phyloP scores from a whole-genome alignment of 2,888 invertebrate genomes.

The Diadromus collaris region DNA sequence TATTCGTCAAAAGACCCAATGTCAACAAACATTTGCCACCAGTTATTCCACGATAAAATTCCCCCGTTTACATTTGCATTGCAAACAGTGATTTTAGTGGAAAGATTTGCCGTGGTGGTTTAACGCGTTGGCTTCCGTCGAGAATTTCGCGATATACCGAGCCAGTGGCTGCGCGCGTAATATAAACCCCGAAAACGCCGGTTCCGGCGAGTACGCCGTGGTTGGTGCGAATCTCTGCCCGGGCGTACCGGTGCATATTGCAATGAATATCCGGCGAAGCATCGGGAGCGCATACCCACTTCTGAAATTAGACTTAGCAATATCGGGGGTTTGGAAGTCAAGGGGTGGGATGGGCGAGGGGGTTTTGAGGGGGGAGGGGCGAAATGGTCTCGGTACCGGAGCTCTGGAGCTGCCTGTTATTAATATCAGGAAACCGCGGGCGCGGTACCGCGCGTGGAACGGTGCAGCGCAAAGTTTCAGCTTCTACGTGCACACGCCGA shows the following conservation, averaged over 20 bases:
- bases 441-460: conserved; percentile 45
- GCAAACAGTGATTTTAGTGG: not conserved
- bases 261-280: conserved; percentile 57
- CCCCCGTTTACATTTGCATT: not conserved
- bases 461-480: conserved; percentile 58
- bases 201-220: conserved; percentile 26
- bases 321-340: conserved; percentile 55
- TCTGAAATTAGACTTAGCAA: conserved; percentile 70
- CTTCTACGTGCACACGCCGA: conserved; percentile 13
- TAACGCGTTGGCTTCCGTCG: not conserved
- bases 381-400: conserved; percentile 15
- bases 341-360: too few relatives aligned
- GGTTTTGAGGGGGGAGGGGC: too few relatives aligned
- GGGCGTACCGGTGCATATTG: conserved; percentile 55
- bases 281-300: conserved; percentile 60
- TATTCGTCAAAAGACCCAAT: too few relatives aligned
- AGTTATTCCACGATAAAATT: too few relatives aligned
- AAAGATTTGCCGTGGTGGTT: not conserved
- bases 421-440: conserved; percentile 68
- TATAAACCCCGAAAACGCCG: conserved; percentile 12
- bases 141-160: not conserved
- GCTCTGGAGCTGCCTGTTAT: conserved; percentile 60
- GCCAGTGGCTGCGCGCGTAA: not conserved
- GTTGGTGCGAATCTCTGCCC: conserved; percentile 44
- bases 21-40: too few relatives aligned